Evolutionary conservation across 2,888 invertebrate species (phyloP).

Genomic region (Hanleya hanleyi): DNA sequence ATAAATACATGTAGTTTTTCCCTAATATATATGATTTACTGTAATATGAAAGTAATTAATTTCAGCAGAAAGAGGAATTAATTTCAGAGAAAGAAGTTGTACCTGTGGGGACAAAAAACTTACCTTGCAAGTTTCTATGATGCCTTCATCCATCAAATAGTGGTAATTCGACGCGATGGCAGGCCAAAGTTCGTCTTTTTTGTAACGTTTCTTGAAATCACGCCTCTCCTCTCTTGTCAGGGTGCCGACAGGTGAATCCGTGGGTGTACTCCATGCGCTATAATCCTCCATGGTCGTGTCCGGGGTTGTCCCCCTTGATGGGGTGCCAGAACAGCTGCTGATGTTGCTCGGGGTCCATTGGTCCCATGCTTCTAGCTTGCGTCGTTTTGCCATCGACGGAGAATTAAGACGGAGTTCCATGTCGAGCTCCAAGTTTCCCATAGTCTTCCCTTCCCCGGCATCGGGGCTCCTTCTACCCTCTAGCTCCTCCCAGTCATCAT

Average conservation of each 20-base stretch:
- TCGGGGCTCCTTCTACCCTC: neutral
- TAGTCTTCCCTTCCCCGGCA: constrained; percentile 1
- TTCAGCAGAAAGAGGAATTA: no score
- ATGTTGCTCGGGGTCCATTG: neutral
- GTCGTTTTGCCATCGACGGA: neutral
- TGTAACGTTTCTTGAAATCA: constrained; percentile 73
- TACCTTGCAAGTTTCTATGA: constrained; percentile 90
- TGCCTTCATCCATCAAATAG: constrained; percentile 95
- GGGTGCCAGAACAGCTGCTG: neutral
- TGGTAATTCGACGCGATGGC: constrained; percentile 92
- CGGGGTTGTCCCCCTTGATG: neutral
- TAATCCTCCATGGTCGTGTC: constrained; percentile 42
- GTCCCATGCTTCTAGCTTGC: neutral
- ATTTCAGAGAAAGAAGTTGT: no score
- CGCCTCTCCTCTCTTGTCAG: constrained; percentile 32
- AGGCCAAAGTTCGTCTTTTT: constrained; percentile 89
- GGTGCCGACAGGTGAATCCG: constrained; percentile 49
- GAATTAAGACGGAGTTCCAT: neutral
- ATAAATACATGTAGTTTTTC: no score
- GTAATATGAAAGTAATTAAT: no score
- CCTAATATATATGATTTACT: no score
- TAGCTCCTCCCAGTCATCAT: neutral
- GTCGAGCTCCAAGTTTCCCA: neutral
- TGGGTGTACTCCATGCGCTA: constrained; percentile 53
- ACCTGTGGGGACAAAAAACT: no score